Evolutionary conservation across 1,140 invertebrate genomes (phyloP).

Genomic region (Protaetia brevitarsis): DNA sequence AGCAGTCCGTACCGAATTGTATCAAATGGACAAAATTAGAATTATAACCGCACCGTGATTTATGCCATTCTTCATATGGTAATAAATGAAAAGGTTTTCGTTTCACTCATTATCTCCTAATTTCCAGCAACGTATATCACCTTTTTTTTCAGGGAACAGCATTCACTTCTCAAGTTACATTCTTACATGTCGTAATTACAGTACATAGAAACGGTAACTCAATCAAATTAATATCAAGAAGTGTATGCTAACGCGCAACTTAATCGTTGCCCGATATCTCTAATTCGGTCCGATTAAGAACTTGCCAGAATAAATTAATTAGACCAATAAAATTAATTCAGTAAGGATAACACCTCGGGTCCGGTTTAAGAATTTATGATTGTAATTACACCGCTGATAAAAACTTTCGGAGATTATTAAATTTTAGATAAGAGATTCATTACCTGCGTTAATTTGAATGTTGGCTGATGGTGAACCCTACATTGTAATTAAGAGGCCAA

Average conservation of each 20-base stretch:
- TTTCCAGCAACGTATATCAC: too few species aligned
- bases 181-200: too few species aligned
- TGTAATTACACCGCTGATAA: conserved; percentile 4
- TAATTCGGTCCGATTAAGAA: conserved; percentile 1
- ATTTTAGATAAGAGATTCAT: not conserved
- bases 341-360: conserved; percentile 5
- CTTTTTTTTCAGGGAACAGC: too few species aligned
- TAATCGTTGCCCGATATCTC: not conserved
- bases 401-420: not conserved
- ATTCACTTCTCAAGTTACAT: too few species aligned
- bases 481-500: not conserved
- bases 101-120: too few species aligned
- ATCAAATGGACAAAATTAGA: too few species aligned
- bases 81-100: too few species aligned
- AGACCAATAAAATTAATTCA: not conserved
- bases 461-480: not conserved
- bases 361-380: not conserved
- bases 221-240: conserved; percentile 9
- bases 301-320: conserved; percentile 6
- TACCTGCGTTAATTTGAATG: conserved; percentile 8
- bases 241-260: not conserved
- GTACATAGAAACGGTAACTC: not conserved
- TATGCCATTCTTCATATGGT: too few species aligned
- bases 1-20: too few species aligned
- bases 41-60: too few species aligned